Conservation (phyloP, 2,888 invertebrate species). For the Strigamia maritima region DNA sequence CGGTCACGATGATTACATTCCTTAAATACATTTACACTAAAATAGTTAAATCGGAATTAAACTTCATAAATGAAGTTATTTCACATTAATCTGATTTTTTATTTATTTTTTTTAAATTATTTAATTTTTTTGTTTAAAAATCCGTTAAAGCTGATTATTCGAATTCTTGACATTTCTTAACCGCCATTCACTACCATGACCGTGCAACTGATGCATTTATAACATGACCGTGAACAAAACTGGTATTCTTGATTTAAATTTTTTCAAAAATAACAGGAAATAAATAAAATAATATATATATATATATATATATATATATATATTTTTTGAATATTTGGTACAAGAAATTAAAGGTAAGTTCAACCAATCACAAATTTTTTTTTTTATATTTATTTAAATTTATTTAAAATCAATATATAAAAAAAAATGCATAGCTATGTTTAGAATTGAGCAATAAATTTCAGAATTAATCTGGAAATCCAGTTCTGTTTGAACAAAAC, state of each 20-base stretch:
- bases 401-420: too few species aligned
- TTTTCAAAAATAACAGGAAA: background rate
- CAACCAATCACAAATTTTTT: too few species aligned
- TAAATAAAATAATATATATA: background rate
- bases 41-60: background rate
- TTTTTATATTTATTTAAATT: too few species aligned
- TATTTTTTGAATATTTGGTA: too few species aligned
- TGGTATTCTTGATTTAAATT: background rate
- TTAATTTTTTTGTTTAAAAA: too few species aligned
- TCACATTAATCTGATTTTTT: background rate
- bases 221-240: background rate
- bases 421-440: too few species aligned
- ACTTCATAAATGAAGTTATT: background rate
- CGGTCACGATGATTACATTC: background rate
- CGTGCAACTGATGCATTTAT: background rate
- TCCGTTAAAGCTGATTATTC: background rate
- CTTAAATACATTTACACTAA: background rate
- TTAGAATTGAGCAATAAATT: too few species aligned
- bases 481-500: too few species aligned
- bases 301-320: too few species aligned
- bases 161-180: background rate
- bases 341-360: too few species aligned
- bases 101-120: too few species aligned
- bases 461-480: too few species aligned
- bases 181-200: background rate